These are phyloP conservation scores for Cichlasoma orientale DNA, from an alignment of 2,797 vertebrate genomes.

Conservation along the genomic window DNA sequence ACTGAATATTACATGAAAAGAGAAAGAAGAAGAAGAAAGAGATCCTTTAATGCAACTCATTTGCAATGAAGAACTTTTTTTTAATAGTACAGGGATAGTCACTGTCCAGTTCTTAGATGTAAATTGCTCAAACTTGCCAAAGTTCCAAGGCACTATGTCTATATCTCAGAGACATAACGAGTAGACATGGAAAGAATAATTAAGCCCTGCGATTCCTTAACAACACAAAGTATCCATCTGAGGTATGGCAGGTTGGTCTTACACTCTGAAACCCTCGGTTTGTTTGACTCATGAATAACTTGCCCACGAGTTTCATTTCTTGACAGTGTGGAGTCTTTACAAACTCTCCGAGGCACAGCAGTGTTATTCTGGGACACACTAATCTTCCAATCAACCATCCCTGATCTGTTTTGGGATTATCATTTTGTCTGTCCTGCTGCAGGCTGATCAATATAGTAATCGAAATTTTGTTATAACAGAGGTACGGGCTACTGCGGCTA, in stretches of 20 bases:
- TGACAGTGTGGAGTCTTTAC: slow-evolving; percentile 30
- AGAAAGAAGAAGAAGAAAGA: slow-evolving; percentile 30
- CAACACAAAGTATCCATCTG: slow-evolving; percentile 9
- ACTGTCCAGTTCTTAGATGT: slow-evolving; percentile 27
- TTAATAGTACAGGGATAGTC: slow-evolving; percentile 23
- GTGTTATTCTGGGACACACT: slow-evolving; percentile 43
- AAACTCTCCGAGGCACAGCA: slow-evolving; percentile 17
- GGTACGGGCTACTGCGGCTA: slow-evolving; percentile 33
- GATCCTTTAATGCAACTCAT: slow-evolving; percentile 57
- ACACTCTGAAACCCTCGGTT: background rate
- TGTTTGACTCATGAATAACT: background rate
- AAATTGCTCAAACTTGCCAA: slow-evolving; percentile 29
- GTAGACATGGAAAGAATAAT: slow-evolving; percentile 15
- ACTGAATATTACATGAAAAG: slow-evolving; percentile 70
- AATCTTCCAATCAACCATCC: slow-evolving; percentile 40
- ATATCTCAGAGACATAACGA: slow-evolving; percentile 19
- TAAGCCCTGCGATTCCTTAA: slow-evolving; percentile 2
- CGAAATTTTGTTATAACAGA: slow-evolving; percentile 72
- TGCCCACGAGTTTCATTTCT: slow-evolving; percentile 15
- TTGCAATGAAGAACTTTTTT: slow-evolving; percentile 42
- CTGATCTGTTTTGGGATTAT: slow-evolving; percentile 61
- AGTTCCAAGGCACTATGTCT: slow-evolving; percentile 5
- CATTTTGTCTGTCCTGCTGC: slow-evolving; percentile 60
- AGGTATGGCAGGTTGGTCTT: background rate
- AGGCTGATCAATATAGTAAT: slow-evolving; percentile 73